phyloP scores from a whole-genome alignment of 1,140 invertebrate species.

The Metopolophium dirhodum region DNA sequence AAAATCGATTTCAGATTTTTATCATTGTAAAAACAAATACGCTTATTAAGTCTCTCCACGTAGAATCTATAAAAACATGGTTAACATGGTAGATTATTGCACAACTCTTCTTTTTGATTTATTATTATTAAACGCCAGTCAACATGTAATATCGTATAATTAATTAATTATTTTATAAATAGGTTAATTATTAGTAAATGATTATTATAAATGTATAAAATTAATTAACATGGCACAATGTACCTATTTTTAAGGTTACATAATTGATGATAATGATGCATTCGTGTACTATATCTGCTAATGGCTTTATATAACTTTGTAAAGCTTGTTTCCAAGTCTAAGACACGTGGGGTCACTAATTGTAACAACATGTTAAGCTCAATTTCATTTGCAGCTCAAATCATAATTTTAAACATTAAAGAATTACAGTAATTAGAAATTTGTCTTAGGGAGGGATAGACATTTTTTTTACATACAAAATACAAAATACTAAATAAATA shows the following conservation, averaged over 20 bases:
- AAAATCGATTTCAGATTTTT: background rate
- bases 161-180: conserved; percentile 10
- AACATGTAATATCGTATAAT: background rate
- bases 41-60: background rate
- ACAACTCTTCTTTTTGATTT: background rate
- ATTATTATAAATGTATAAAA: conserved; percentile 21
- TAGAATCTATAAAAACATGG: background rate
- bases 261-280: background rate
- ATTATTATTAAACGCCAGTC: background rate
- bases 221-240: conserved; percentile 7
- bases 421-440: background rate
- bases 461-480: too few relatives aligned
- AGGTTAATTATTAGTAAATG: background rate
- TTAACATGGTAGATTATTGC: background rate
- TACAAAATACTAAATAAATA: too few relatives aligned
- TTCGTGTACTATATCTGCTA: background rate
- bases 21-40: background rate
- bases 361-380: background rate
- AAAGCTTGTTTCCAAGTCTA: background rate
- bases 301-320: background rate
- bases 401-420: background rate
- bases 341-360: background rate
- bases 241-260: background rate
- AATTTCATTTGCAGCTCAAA: background rate
- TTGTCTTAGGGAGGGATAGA: too few relatives aligned